A percentile compares a stretch with the other conserved stretches of the same genome.
Conservation (phyloP, 2,797 vertebrate genomes). For the Taeniopygia guttata region DNA sequence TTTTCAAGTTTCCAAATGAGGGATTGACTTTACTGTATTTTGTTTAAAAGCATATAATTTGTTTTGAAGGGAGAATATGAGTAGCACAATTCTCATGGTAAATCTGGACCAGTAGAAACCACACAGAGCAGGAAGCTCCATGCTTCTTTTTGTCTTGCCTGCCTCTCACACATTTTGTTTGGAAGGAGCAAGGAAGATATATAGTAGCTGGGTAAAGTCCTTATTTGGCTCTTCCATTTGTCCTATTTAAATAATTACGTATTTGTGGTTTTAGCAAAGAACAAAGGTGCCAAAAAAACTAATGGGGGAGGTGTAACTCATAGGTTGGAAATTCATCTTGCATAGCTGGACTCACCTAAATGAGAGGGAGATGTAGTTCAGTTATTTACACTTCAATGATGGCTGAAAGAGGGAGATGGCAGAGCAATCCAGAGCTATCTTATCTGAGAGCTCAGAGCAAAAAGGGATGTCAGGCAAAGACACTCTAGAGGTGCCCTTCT, state of each 20-base stretch:
- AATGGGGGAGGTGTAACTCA: neutral
- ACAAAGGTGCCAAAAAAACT: neutral
- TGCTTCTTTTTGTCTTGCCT: neutral
- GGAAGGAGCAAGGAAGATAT: neutral
- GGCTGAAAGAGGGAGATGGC: neutral
- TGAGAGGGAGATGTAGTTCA: neutral
- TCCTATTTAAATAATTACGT: neutral
- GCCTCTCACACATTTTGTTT: neutral
- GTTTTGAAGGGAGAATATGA: neutral
- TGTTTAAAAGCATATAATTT: neutral
- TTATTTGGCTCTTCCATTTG: neutral
- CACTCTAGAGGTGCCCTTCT: neutral
- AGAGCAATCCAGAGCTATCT: neutral
- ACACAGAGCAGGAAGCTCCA: neutral
- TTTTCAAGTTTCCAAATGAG: neutral
- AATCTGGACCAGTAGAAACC: neutral
- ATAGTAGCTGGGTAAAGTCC: neutral
- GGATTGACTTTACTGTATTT: neutral
- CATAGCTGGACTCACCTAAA: neutral
- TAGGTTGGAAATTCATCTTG: neutral
- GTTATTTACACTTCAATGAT: neutral
- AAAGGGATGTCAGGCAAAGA: neutral
- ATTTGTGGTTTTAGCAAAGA: neutral
- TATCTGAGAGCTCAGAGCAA: neutral
- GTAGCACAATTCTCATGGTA: neutral